phyloP scores from a whole-genome alignment of 2,113 vertebrate species.

The Peromyscus maniculatus region DNA sequence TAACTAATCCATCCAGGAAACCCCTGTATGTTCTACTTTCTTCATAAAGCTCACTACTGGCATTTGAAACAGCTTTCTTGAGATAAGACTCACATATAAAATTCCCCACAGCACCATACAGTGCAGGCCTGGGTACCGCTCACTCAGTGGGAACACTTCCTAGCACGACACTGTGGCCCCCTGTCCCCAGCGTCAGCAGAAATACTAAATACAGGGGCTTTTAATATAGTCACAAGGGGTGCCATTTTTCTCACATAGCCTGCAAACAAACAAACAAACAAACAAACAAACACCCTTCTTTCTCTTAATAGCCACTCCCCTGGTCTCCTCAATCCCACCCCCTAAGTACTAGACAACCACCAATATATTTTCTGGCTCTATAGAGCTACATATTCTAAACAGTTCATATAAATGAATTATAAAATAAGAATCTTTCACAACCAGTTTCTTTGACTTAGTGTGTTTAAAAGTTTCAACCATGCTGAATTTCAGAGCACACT shows the following conservation, averaged over 20 bases:
- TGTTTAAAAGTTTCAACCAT: constrained; percentile 36
- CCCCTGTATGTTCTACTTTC: not conserved
- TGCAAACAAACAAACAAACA: not conserved
- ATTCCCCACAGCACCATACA: constrained; percentile 22
- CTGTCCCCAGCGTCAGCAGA: not conserved
- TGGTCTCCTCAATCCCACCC: not conserved
- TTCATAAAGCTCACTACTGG: constrained; percentile 6
- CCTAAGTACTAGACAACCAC: not conserved
- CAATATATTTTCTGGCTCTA: constrained; percentile 22
- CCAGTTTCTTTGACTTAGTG: not conserved
- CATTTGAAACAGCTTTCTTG: constrained; percentile 46
- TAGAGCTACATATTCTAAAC: not conserved
- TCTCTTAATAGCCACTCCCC: not conserved
- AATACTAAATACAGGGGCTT: not conserved
- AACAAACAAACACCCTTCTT: not conserved
- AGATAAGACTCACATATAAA: constrained; percentile 40
- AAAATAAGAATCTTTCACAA: not conserved
- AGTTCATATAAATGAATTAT: constrained; percentile 42
- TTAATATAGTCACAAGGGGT: not conserved
- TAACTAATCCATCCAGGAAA: not conserved
- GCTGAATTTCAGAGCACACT: not conserved
- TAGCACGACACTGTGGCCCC: not conserved
- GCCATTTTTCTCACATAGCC: not conserved
- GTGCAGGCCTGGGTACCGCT: not conserved
- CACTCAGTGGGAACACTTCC: not conserved